A percentile compares a stretch with the other conserved stretches of the same genome.
Conservation (phyloP, 2,888 invertebrate genomes). For the Rhagonycha lutea region DNA sequence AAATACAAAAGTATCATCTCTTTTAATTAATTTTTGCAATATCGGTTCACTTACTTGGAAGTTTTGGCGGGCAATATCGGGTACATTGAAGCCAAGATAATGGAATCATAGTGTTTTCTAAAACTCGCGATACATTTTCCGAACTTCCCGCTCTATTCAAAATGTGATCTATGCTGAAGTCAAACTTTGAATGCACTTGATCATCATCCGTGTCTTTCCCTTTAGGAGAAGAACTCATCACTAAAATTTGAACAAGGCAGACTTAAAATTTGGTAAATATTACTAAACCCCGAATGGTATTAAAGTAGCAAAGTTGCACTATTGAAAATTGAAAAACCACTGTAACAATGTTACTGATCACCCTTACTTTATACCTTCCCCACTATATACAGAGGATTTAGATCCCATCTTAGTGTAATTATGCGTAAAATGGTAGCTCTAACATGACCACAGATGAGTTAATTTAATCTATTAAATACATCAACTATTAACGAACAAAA, state of each 20-base stretch:
- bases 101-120: slow-evolving; percentile 8
- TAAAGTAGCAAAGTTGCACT: neutral
- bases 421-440: slow-evolving; percentile 45
- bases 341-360: slow-evolving; percentile 27
- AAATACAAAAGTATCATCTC: neutral
- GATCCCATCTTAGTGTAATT: slow-evolving; percentile 50
- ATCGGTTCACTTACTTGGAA: slow-evolving; percentile 63
- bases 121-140: slow-evolving; percentile 8
- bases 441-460: slow-evolving; percentile 9
- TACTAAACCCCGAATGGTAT: neutral
- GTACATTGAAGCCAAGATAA: slow-evolving; percentile 72
- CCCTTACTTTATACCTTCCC: slow-evolving; percentile 42
- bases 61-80: slow-evolving; percentile 72
- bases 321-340: slow-evolving; percentile 25
- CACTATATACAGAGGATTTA: slow-evolving; percentile 36
- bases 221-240: slow-evolving; percentile 30
- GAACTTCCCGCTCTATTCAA: slow-evolving; percentile 58
- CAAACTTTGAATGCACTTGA: slow-evolving; percentile 40
- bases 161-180: slow-evolving; percentile 68
- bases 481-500: neutral
- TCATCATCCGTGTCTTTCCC: slow-evolving; percentile 17
- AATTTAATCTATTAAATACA: neutral
- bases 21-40: neutral
- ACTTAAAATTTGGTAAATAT: neutral
- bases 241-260: slow-evolving; percentile 1